Percentiles rank a stretch among this genome's conserved stretches.
Evolutionary conservation across 2,888 invertebrate species (phyloP).

Genomic region (Arge pagana): DNA sequence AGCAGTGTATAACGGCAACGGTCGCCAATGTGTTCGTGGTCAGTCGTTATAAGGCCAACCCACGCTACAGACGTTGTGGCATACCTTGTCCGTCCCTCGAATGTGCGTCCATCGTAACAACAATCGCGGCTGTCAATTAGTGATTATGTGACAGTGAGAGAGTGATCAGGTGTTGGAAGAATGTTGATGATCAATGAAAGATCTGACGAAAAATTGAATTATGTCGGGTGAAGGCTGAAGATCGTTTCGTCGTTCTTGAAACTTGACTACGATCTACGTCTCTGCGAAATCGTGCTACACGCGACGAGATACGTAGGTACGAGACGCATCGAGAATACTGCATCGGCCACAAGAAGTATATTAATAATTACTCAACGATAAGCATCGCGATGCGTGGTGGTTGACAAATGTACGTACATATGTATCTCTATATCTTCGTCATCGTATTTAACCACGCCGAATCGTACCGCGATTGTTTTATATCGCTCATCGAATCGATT

Average conservation of each 20-base stretch:
- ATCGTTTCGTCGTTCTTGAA: neutral
- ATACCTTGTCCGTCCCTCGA: slow-evolving; percentile 38
- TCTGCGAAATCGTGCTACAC: too few species aligned
- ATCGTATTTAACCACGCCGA: too few species aligned
- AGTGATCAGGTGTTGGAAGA: slow-evolving; percentile 1
- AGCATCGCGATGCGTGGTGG: too few species aligned
- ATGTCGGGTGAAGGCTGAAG: slow-evolving; percentile 1
- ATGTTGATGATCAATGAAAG: neutral
- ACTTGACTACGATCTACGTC: slow-evolving; percentile 5
- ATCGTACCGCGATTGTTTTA: too few species aligned
- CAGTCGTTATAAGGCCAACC: slow-evolving; percentile 39
- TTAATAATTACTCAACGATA: too few species aligned
- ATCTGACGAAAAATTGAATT: neutral
- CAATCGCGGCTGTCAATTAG: slow-evolving; percentile 17
- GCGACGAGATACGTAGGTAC: too few species aligned
- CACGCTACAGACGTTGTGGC: slow-evolving; percentile 40
- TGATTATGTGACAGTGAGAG: slow-evolving; percentile 15
- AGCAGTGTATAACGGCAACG: too few species aligned
- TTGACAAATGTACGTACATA: too few species aligned
- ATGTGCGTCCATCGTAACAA: slow-evolving; percentile 3
- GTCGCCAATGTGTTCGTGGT: neutral
- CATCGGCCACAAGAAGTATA: too few species aligned
- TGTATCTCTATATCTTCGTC: too few species aligned
- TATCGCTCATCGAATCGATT: too few species aligned
- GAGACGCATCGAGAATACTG: too few species aligned